Evolutionary conservation across 2,797 vertebrate species (phyloP), one percentile per base, ranked within the genome.

Genomic region (Peromyscus attwateri): DNA sequence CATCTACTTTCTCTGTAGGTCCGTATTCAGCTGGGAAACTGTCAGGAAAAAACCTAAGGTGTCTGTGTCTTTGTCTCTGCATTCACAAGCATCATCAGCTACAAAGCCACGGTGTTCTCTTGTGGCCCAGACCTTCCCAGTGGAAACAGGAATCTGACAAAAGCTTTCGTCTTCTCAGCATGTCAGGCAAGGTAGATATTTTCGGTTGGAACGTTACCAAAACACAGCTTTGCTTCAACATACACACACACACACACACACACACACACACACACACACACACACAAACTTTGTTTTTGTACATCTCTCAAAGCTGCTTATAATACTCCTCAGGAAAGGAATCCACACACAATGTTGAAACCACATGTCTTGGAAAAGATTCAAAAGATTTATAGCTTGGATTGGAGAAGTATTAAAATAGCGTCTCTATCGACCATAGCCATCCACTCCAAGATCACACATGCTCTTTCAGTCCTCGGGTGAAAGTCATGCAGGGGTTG

Each of bases 281-380:
- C 77, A 57, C 66, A 19, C 46, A 81, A 40, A 55, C 52, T 89
- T 80, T 97, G 60, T 92, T 94, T 73, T 75, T 76, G 37, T 83
- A 21, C 8, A 37, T 87, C 75, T 95, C 83, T 94, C 73, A 85
- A 93, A 90, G 80, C 75, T 87, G 62, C 34, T 93, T 91, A 52
- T 55, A 79, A 37, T 87, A 81, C 68, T 95, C 49, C n/a, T 37
- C 76, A 89, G 75, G 85, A 92, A 95, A 94, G 77, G 40, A 73
- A 73, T 68, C 49, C 62, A 83, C 68, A 70, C 27, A 57, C 60
- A 79, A 79, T 84, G 90, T 27, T 89, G 64, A 96, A 95, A 71
- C 34, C 66, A 62, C 29, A 6, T 21, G 46, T 82, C 60, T 60
- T 93, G 79, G 87, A 95, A 95, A 92, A 92, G 27, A 79, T 84